Percentiles rank a stretch among this genome's conserved stretches.
phyloP scores from a whole-genome alignment of 2,113 vertebrate species.

The Boleophthalmus pectinirostris region DNA sequence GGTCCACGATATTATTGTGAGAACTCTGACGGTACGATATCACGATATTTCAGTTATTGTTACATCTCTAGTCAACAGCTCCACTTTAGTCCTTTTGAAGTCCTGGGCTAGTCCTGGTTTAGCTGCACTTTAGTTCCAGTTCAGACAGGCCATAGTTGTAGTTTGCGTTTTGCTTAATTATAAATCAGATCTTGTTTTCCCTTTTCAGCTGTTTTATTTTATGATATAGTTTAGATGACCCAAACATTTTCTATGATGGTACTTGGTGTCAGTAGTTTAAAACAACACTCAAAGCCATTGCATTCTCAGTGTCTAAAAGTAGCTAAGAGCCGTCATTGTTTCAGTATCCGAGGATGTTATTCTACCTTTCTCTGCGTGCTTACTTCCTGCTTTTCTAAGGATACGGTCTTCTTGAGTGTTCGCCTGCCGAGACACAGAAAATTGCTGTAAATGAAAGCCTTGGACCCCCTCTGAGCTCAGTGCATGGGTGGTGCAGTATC shows the following conservation, averaged over 20 bases:
- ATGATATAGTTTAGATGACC: background rate
- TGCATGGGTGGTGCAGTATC: constrained; percentile 34
- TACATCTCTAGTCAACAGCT: no score
- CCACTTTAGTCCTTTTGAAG: no score
- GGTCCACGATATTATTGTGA: no score
- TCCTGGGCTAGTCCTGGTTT: no score
- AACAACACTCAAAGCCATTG: background rate
- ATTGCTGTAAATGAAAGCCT: constrained; percentile 60
- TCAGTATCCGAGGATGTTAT: constrained; percentile 36
- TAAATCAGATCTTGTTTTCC: background rate
- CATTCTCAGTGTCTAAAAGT: background rate
- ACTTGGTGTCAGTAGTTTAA: background rate
- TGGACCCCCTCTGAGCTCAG: constrained; percentile 39
- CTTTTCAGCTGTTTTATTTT: background rate
- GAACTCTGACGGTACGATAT: no score
- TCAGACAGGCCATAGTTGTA: no score
- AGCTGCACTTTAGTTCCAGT: no score
- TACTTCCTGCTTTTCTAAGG: constrained; percentile 53
- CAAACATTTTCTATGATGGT: background rate
- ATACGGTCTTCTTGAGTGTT: constrained; percentile 46
- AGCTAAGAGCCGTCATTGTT: constrained; percentile 14
- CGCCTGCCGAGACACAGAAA: constrained; percentile 45
- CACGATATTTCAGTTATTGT: no score
- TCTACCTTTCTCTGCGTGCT: constrained; percentile 39
- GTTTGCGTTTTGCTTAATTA: no score